Percentiles rank a stretch among this genome's conserved stretches.
Conservation (phyloP, 2,888 invertebrate species). For the Epsilonema sp. region DNA sequence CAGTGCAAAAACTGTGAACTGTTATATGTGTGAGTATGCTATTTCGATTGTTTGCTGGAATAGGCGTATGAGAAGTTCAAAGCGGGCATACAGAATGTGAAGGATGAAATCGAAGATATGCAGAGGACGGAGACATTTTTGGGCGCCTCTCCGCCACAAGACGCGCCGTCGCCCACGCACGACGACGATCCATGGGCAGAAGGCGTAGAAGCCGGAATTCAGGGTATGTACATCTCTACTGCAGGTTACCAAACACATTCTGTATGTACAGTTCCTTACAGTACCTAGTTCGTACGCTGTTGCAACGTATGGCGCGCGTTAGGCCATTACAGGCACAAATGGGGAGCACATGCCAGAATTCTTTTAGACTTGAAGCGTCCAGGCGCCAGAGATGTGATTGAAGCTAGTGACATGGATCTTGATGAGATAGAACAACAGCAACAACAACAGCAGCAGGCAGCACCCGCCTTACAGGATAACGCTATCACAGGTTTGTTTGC, state of each 20-base stretch:
- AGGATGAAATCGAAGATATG: conserved; percentile 14
- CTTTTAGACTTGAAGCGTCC: neutral
- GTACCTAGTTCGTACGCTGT: neutral
- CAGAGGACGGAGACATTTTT: conserved; percentile 16
- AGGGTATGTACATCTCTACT: neutral
- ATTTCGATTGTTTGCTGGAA: conserved; percentile 1
- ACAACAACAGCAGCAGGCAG: too few species aligned
- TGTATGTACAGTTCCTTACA: neutral
- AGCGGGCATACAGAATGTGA: neutral
- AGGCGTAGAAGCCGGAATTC: conserved; percentile 9
- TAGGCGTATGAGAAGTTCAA: conserved; percentile 17
- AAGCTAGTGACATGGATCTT: conserved; percentile 1
- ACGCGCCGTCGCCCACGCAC: conserved; percentile 15
- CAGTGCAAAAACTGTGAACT: neutral
- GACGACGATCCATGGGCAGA: conserved; percentile 12
- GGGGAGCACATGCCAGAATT: neutral
- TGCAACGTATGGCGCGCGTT: too few species aligned
- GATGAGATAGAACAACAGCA: too few species aligned
- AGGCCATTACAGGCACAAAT: too few species aligned
- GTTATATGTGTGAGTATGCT: neutral
- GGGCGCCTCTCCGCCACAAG: conserved; percentile 16
- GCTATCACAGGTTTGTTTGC: too few species aligned
- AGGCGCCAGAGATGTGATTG: neutral
- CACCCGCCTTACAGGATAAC: too few species aligned
- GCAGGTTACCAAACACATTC: too few species aligned